Evolutionary conservation across 2,888 invertebrate species (phyloP).

Genomic region (Ariolimax columbianus): DNA sequence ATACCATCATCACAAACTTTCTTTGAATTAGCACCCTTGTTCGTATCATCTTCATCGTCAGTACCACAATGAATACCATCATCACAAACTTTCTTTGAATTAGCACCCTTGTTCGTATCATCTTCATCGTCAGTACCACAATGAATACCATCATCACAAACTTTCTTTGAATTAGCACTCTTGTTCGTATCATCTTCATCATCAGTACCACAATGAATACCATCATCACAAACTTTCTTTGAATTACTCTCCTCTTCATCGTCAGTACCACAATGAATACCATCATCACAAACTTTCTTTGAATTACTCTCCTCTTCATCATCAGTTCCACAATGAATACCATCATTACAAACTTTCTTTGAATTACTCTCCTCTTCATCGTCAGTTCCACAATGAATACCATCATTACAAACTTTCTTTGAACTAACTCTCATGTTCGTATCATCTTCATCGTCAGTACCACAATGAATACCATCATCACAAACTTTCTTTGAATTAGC

Average conservation of each 20-base stretch:
- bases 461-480: conserved; percentile 61
- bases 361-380: conserved; percentile 54
- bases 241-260: conserved; percentile 54
- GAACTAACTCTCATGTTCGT: conserved; percentile 38
- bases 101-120: conserved; percentile 39
- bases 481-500: conserved; percentile 56
- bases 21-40: conserved; percentile 26
- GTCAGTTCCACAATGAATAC: conserved; percentile 61
- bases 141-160: conserved; percentile 58
- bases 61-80: conserved; percentile 65
- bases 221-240: conserved; percentile 57
- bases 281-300: conserved; percentile 56
- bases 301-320: conserved; percentile 41
- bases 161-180: conserved; percentile 20
- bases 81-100: conserved; percentile 51
- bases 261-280: conserved; percentile 59
- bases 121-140: conserved; percentile 60
- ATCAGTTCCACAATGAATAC: conserved; percentile 63
- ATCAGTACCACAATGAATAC: conserved; percentile 61
- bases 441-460: conserved; percentile 48
- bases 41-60: conserved; percentile 56
- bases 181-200: conserved; percentile 51
- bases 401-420: conserved; percentile 56
- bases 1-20: conserved; percentile 59
- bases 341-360: conserved; percentile 59